Percentiles rank a stretch among this genome's conserved stretches.
These are phyloP conservation scores for Steromphala cineraria DNA, from an alignment of 2,888 invertebrate genomes.

Conservation along the genomic window DNA sequence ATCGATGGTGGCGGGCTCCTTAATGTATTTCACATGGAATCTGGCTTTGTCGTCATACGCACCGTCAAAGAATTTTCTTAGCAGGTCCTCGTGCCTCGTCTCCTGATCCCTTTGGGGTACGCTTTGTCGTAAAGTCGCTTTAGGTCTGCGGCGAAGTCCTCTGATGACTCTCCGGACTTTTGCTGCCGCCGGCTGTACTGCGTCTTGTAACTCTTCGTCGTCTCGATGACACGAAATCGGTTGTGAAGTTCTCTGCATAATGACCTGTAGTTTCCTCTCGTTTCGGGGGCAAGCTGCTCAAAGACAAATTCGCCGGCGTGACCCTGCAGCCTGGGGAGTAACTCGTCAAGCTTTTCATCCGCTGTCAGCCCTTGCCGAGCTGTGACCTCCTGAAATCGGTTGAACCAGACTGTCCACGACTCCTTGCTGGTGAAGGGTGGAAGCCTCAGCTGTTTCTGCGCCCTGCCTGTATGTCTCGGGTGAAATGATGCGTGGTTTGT, in stretches of 20 bases:
- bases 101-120: slow-evolving; percentile 27
- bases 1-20: slow-evolving; percentile 27
- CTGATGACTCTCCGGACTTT: neutral
- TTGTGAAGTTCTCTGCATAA: neutral
- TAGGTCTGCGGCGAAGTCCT: slow-evolving; percentile 33
- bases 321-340: neutral
- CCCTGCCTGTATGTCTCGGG: neutral
- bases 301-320: neutral
- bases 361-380: too few species aligned
- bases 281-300: too few species aligned
- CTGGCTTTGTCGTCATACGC: slow-evolving; percentile 30
- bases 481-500: too few species aligned
- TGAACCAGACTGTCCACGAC: slow-evolving; percentile 3
- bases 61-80: slow-evolving; percentile 33
- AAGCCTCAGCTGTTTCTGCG: neutral
- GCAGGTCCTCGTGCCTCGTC: slow-evolving; percentile 33
- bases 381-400: neutral
- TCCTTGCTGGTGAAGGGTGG: slow-evolving; percentile 3
- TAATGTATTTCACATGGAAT: too few species aligned
- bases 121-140: slow-evolving; percentile 29
- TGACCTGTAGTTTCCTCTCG: too few species aligned
- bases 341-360: neutral
- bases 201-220: too few species aligned
- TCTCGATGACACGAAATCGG: neutral
- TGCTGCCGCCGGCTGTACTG: slow-evolving; percentile 30